Evolutionary conservation across 2,113 vertebrate genomes (phyloP), one percentile per base, ranked within the genome.

Genomic region (Lepus europaeus): DNA sequence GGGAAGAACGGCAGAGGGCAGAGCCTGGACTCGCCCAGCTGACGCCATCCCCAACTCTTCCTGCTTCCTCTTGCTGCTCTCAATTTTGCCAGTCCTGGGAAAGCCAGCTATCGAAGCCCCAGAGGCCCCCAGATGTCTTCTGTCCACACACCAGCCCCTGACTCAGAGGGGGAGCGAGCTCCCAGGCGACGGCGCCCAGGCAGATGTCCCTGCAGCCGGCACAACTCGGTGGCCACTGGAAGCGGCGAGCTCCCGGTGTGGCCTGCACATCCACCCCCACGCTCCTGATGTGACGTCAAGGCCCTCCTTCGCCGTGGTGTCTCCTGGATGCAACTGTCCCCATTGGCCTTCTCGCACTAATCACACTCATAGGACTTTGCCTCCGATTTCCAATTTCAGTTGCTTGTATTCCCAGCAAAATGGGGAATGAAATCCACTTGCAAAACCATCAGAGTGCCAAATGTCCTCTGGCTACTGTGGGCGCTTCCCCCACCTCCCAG

Each of bases 371-470:
- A 22, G 9, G 14, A 25, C 31, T 45, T 1, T 66, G 33, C 33
- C 36, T 82, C 69, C 22, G 51, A 63, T 70, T 74, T 81, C 31
- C 29, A 64, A 59, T 51, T 39, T 63, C 12, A 45, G 29, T 33
- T 53, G n/a, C 53, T 31, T 45, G 33, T 19, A 16, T 23, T 23
- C 12, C 68, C 27, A 63, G 36, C 33, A 29, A 12, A 94, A 91
- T 80, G 51, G 96, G 79, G 89, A 87, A 82, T 83, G 17, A 80
- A 80, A 82, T 51, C 68, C 14, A 49, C 2, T 78, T 77, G 17
- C 36, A 76, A 96, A 91, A 85, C 51, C 79, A 53, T 53, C 64
- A 51, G 23, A 31, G 12, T 78, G 9, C 56, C 77, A 77, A 77
- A 87, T 76, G 19, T 80, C 25, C 76, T 49, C 33, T 68, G 9